Evolutionary conservation across 2,113 vertebrate species (phyloP).

Genomic region (Bubo blakistoni): DNA sequence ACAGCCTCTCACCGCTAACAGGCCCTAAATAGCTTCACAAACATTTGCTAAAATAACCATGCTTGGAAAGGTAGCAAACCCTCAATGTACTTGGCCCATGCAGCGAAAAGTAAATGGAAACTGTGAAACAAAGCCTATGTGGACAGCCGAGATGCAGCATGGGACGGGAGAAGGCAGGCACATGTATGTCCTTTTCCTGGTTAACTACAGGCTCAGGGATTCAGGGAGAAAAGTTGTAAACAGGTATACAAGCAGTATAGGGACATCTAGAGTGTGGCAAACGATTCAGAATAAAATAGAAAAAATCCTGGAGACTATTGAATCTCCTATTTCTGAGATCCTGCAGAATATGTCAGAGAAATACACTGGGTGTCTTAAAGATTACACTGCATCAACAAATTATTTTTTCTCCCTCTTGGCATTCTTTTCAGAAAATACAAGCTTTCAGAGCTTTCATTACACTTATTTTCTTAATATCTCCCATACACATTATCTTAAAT

Average conservation of each 20-base stretch:
- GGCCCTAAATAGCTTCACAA: background rate
- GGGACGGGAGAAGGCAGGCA: background rate
- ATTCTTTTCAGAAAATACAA: background rate
- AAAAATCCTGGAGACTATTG: background rate
- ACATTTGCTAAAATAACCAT: background rate
- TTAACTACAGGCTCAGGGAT: background rate
- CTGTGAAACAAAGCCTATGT: background rate
- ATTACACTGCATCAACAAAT: background rate
- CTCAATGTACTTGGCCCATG: background rate
- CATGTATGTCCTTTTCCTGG: background rate
- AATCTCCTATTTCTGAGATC: background rate
- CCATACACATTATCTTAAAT: background rate
- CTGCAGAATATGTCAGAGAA: background rate
- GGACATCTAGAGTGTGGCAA: background rate
- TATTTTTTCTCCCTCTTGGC: background rate
- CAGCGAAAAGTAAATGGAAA: background rate
- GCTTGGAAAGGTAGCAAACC: background rate
- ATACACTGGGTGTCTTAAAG: background rate
- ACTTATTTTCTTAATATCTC: background rate
- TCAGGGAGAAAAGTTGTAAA: background rate
- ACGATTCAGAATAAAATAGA: background rate
- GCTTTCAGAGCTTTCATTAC: background rate
- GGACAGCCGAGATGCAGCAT: background rate
- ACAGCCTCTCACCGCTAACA: fast-evolving
- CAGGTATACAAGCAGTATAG: background rate